Conservation (phyloP, 2,113 vertebrate genomes). For the Mionectes macconnelli region DNA sequence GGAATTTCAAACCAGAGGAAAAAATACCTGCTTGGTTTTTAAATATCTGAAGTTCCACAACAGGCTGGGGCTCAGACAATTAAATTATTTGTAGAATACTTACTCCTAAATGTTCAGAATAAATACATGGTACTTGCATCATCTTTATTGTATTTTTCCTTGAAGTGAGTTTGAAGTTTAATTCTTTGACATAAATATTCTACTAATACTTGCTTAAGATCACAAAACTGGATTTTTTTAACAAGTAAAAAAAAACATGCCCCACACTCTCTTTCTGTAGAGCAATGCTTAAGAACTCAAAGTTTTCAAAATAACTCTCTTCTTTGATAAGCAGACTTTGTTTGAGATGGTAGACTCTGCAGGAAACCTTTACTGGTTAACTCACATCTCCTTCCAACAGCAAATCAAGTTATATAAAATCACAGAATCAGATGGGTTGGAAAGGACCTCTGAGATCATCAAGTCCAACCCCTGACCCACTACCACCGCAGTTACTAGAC, state of each 20-base stretch:
- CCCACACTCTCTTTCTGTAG: not conserved
- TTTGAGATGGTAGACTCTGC: not conserved
- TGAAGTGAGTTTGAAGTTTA: not conserved
- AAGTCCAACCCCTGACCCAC: too few relatives aligned
- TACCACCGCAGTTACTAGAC: too few relatives aligned
- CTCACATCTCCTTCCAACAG: not conserved
- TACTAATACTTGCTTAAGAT: not conserved
- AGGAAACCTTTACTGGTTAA: not conserved
- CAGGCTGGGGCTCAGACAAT: not conserved
- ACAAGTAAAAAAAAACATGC: not conserved
- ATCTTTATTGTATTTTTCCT: not conserved
- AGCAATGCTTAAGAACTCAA: not conserved
- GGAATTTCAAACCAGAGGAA: not conserved
- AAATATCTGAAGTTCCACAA: not conserved
- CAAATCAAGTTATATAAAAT: not conserved
- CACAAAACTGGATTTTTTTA: not conserved
- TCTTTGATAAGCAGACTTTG: not conserved
- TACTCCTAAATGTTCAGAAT: not conserved
- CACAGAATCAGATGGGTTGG: too few relatives aligned
- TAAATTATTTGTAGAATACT: not conserved
- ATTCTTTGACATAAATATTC: not conserved
- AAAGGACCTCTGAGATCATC: too few relatives aligned
- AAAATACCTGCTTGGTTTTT: not conserved
- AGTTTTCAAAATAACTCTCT: not conserved
- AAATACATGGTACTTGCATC: not conserved